Evolutionary conservation across 1,140 invertebrate species (phyloP).

Genomic region (Diuraphis noxia): DNA sequence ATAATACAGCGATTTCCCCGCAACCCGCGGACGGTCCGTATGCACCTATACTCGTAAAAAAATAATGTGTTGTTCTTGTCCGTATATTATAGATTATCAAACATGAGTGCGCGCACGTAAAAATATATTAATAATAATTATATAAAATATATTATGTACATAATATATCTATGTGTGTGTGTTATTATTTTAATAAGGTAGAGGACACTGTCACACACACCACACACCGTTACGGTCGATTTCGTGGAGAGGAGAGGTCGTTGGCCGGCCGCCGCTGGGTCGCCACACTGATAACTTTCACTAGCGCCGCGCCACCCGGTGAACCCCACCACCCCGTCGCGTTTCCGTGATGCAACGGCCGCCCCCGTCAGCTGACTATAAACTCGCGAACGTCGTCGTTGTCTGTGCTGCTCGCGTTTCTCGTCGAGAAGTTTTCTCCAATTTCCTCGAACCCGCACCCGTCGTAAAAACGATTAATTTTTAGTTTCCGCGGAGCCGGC

Average conservation of each 20-base stretch:
- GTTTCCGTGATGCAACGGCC: conserved; percentile 49
- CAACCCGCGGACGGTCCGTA: neutral
- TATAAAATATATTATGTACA: neutral
- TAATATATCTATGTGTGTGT: neutral
- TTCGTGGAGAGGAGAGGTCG: conserved; percentile 50
- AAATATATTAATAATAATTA: neutral
- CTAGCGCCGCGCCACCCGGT: conserved; percentile 36
- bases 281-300: conserved; percentile 45
- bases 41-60: neutral
- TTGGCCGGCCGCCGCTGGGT: conserved; percentile 40
- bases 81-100: neutral
- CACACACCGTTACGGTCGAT: conserved; percentile 52
- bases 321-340: conserved; percentile 8
- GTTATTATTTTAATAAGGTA: neutral
- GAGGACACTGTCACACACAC: conserved; percentile 9
- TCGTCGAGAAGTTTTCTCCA: neutral
- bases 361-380: conserved; percentile 39
- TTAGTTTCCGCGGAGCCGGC: neutral
- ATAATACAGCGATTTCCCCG: neutral
- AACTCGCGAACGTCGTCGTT: conserved; percentile 36
- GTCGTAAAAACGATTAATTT: neutral
- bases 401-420: neutral
- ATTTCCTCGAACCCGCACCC: neutral
- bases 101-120: neutral
- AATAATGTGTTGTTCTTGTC: too few relatives aligned